Percentiles rank a stretch among this genome's conserved stretches.
These are phyloP conservation scores for Carpatolechia fugitivella DNA, from an alignment of 2,888 invertebrate species.

Conservation along the genomic window DNA sequence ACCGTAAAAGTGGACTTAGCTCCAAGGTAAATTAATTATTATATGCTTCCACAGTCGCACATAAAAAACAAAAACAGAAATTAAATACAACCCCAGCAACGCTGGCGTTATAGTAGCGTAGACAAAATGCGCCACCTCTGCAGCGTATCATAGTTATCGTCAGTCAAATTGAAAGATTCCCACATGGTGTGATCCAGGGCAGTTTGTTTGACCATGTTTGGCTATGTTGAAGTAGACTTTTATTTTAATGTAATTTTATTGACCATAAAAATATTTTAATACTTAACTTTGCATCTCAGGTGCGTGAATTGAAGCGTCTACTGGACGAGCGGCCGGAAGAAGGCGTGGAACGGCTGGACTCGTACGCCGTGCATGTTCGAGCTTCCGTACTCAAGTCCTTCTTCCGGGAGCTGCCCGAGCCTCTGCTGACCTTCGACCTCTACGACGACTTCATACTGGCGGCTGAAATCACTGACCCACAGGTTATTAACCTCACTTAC, in stretches of 20 bases:
- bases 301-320: constrained; percentile 85
- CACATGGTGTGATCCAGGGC: no score
- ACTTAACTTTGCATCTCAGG: constrained; percentile 46
- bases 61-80: no score
- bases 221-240: background rate
- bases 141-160: no score
- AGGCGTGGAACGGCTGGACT: constrained; percentile 84
- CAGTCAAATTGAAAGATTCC: no score
- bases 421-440: constrained; percentile 93
- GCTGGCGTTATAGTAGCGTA: no score
- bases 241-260: background rate
- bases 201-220: no score
- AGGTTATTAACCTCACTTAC: background rate
- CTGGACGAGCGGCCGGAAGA: constrained; percentile 88
- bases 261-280: background rate
- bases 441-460: constrained; percentile 97
- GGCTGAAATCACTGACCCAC: constrained; percentile 87
- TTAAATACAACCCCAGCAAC: no score
- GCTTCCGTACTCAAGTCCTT: constrained; percentile 93
- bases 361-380: constrained; percentile 93
- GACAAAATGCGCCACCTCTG: no score
- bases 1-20: constrained; percentile 93
- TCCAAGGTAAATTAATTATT: constrained; percentile 84
- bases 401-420: constrained; percentile 95
- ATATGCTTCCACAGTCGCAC: no score